Evolutionary conservation across 2,113 vertebrate species (phyloP).

Genomic region (Chloroceryle aenea): DNA sequence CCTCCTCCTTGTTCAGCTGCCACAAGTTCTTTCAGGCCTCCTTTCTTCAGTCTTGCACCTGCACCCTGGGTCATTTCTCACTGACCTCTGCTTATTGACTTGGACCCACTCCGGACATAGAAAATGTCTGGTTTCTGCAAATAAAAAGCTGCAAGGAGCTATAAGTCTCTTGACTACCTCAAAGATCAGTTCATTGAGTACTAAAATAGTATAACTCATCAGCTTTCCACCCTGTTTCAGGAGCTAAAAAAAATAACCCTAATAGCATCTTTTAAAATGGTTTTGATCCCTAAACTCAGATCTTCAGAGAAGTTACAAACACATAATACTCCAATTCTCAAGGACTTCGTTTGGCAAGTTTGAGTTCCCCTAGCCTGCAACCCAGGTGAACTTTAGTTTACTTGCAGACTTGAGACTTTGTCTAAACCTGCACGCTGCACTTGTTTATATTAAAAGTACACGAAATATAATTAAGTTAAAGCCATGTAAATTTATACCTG

Average conservation of each 20-base stretch:
- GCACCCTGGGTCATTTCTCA: background rate
- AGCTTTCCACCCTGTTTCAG: background rate
- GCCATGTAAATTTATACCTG: background rate
- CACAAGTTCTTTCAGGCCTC: background rate
- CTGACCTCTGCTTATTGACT: background rate
- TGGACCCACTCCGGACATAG: background rate
- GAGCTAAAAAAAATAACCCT: background rate
- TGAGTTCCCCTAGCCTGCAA: background rate
- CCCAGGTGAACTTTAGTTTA: background rate
- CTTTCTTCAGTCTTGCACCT: background rate
- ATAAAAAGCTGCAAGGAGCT: background rate
- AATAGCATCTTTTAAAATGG: background rate
- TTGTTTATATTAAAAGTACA: background rate
- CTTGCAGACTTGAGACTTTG: background rate
- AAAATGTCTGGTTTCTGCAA: background rate
- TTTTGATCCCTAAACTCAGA: background rate
- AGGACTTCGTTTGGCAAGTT: background rate
- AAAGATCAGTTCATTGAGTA: background rate
- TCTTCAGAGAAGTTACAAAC: background rate
- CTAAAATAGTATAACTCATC: background rate
- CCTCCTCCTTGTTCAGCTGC: background rate
- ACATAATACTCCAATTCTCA: fast-evolving
- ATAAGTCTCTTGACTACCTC: background rate
- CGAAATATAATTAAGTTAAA: background rate
- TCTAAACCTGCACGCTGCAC: background rate